phyloP scores from a whole-genome alignment of 1,140 invertebrate species.

The Rhopalosiphum maidis region DNA sequence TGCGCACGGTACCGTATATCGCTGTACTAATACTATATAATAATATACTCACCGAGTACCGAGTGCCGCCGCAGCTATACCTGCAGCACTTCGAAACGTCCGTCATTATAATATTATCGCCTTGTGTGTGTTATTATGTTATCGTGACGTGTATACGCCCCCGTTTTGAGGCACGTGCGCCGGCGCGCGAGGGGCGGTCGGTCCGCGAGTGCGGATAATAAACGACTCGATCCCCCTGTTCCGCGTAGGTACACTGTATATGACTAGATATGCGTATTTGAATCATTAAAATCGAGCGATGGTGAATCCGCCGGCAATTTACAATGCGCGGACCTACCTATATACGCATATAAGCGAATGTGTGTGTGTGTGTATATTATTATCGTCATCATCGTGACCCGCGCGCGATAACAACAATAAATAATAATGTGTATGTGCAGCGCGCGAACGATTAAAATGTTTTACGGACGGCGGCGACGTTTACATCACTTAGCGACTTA shows the following conservation, averaged over 20 bases:
- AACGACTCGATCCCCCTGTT: neutral
- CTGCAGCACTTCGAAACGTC: neutral
- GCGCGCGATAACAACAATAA: neutral
- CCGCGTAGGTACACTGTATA: too few relatives aligned
- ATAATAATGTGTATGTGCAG: neutral
- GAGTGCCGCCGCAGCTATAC: neutral
- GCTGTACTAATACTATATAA: neutral
- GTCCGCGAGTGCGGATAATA: neutral
- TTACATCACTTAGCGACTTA: neutral
- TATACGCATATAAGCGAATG: too few relatives aligned
- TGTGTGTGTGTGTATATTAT: neutral
- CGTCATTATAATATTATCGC: neutral
- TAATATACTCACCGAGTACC: too few relatives aligned
- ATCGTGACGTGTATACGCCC: too few relatives aligned
- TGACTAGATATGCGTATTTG: neutral
- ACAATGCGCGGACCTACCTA: neutral
- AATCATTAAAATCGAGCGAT: conserved; percentile 2
- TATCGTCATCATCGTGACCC: neutral
- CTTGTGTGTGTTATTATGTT: neutral
- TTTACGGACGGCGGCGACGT: neutral
- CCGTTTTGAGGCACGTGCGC: neutral
- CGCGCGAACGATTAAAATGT: neutral
- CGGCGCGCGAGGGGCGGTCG: neutral
- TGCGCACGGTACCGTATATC: too few relatives aligned
- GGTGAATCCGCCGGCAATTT: neutral